Percentiles rank a stretch among this genome's conserved stretches.
Evolutionary conservation across 2,797 vertebrate genomes (phyloP).

Genomic region (Lepilemur septentrionalis): DNA sequence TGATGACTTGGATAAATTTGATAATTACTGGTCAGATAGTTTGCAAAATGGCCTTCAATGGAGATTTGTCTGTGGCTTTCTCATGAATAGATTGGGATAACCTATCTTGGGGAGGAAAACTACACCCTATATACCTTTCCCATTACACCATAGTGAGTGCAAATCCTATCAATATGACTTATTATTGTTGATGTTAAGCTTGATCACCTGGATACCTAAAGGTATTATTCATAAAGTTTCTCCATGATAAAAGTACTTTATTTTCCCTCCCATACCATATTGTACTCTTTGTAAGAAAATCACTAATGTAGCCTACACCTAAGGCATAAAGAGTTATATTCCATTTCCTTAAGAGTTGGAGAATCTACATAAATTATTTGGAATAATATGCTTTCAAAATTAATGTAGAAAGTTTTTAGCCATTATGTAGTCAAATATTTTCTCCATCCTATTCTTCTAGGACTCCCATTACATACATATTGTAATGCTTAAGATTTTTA

Average conservation of each 20-base stretch:
- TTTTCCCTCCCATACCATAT: fast-evolving
- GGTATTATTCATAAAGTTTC: neutral
- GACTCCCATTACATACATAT: neutral
- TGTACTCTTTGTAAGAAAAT: neutral
- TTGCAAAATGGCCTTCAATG: neutral
- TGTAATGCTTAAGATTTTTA: neutral
- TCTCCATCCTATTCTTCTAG: neutral
- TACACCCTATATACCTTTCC: neutral
- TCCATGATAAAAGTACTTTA: neutral
- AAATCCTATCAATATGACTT: neutral
- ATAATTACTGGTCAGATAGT: neutral
- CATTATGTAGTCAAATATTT: neutral
- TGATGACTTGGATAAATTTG: neutral
- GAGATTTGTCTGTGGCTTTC: neutral
- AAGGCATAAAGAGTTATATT: neutral
- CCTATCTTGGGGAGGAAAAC: neutral
- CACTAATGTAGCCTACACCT: neutral
- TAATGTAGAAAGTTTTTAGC: neutral
- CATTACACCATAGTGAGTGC: neutral
- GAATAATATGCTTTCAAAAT: neutral
- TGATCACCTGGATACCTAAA: neutral
- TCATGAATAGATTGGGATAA: neutral
- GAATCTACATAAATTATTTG: neutral
- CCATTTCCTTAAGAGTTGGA: neutral
- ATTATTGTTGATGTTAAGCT: neutral